Percentiles rank a stretch among this genome's conserved stretches.
Evolutionary conservation across 2,113 vertebrate species (phyloP).

Genomic region (Forbesichthys papilliferus): DNA sequence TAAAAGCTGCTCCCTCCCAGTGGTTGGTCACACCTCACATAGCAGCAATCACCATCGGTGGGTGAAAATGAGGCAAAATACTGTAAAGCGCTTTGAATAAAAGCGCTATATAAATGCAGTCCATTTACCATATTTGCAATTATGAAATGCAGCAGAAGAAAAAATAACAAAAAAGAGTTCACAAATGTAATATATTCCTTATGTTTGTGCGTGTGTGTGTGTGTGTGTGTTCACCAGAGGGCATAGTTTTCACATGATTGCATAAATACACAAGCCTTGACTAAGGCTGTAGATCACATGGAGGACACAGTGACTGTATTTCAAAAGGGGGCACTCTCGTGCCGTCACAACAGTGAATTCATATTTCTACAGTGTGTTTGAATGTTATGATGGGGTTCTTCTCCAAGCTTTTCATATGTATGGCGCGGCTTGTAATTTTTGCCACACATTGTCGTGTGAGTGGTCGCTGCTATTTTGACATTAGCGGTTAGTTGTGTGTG

Average conservation of each 20-base stretch:
- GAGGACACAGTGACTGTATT: not conserved
- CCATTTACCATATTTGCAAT: too few species aligned
- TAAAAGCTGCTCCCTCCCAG: too few species aligned
- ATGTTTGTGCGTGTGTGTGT: not conserved
- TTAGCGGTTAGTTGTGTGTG: conserved; percentile 36
- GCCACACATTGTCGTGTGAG: conserved; percentile 22
- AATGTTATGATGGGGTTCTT: not conserved
- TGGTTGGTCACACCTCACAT: too few species aligned
- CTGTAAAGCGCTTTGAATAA: too few species aligned
- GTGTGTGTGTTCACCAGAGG: conserved; percentile 16
- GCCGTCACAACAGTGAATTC: conserved; percentile 1
- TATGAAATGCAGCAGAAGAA: too few species aligned
- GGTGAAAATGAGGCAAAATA: too few species aligned
- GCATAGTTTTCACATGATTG: conserved; percentile 16
- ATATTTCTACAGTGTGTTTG: not conserved
- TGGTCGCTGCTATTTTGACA: conserved; percentile 49
- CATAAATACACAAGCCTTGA: not conserved
- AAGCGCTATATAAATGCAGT: too few species aligned
- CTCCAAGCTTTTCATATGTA: conserved; percentile 14
- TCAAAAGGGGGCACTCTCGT: conserved; percentile 51
- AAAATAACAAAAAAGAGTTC: too few species aligned
- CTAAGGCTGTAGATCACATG: not conserved
- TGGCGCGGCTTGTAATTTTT: conserved; percentile 5
- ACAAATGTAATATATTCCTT: too few species aligned
- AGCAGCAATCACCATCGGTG: too few species aligned